Evolutionary conservation across 2,888 invertebrate species (phyloP), one percentile per base, ranked within the genome.

Genomic region (Bugulina stolonifera): DNA sequence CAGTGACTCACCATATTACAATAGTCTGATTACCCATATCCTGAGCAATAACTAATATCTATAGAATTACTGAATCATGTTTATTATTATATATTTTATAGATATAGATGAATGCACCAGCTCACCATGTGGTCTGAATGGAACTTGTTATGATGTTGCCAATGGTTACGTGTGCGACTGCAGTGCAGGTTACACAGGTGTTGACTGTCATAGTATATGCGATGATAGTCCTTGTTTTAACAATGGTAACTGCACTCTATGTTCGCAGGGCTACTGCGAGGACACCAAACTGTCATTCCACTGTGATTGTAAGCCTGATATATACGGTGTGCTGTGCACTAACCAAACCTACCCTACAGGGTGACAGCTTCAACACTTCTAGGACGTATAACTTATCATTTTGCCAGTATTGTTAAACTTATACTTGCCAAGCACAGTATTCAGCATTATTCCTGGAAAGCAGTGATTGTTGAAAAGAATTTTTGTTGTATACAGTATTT

Each of bases 181-280:
- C 25, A n/a, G 10, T 18, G 43, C 70, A 14, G 70, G 70, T 54
- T 70, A 10, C 54, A 54, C 70, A 5, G 70, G 70, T 3, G 43
- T 5, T 27, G 52, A 70, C 52, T 70, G 70, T 23, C 75, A 80
- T n/a, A 54, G 32, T 29, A 29, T 54, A 1, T 70, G 70, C 23
- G 52, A 70, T 25, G 54, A 54, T 29, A n/a, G 29, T 5, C 70
- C 70, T 22, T 70, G 70, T 32, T 69, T 34, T 10, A 70, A 70
- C 70, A 54, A 54, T 52, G 70, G 70, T 3, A 43, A 14, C 35
- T 70, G 70, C 25, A 70, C 29, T 32, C 5, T 64, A 14, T 64
- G 64, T 32, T 27, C 34, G 2, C 22, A 64, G 10, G 64, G 64
- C 22, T 64, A 64, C 64, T 64, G 64, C 32, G 64, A 64, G 32